A percentile compares a stretch with the other conserved stretches of the same genome.
phyloP scores from a whole-genome alignment of 2,888 invertebrate genomes.

The Acanthosepion esculentum region DNA sequence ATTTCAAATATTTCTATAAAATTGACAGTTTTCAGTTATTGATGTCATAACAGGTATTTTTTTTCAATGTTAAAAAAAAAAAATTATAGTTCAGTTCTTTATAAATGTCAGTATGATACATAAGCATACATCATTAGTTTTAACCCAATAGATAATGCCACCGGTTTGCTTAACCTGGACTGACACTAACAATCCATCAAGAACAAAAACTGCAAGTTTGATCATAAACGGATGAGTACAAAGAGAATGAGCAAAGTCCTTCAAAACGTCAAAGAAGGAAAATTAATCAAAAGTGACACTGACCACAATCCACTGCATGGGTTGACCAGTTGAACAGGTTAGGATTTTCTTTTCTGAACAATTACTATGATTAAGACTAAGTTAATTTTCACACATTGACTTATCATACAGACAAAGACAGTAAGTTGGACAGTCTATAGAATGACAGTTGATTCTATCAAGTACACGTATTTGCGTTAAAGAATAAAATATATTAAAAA shows the following conservation, averaged over 20 bases:
- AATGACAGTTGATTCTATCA: background rate
- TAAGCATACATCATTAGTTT: background rate
- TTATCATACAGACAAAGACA: background rate
- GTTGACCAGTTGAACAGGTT: background rate
- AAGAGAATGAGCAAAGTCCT: background rate
- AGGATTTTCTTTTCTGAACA: background rate
- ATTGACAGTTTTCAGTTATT: too few relatives aligned
- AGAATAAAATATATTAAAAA: too few relatives aligned
- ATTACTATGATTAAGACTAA: background rate
- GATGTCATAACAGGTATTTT: too few relatives aligned
- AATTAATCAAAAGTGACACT: conserved; percentile 33
- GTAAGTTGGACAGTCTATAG: background rate
- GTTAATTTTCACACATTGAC: conserved; percentile 10
- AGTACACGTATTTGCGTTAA: background rate
- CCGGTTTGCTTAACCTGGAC: background rate
- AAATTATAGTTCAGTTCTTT: background rate
- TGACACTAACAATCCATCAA: background rate
- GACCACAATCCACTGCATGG: background rate
- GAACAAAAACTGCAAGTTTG: background rate
- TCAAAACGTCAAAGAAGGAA: background rate
- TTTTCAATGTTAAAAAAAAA: background rate
- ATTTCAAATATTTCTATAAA: too few relatives aligned
- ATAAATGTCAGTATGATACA: background rate
- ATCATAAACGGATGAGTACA: background rate
- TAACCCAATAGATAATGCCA: background rate